Base-by-base conservation (phyloP, 2,113 vertebrate genomes). In the Dinomys branickii region DNA sequence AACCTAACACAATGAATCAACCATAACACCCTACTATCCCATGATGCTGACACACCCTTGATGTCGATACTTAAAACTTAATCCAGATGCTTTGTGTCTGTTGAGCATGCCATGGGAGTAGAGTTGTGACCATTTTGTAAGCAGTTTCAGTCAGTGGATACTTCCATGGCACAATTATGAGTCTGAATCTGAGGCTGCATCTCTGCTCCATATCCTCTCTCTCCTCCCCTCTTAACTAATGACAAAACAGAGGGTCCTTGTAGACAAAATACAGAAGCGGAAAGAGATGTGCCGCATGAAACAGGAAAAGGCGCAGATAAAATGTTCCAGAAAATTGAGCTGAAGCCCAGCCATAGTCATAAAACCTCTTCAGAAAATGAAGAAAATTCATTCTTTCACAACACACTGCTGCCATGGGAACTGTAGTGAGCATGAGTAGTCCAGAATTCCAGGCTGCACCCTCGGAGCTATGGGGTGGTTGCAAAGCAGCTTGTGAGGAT, bases 11-110 rank as follows among this genome's bases (percentile, higher is more conserved):
- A n/a, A n/a, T n/a, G n/a, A n/a, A n/a, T n/a, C n/a, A n/a, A n/a
- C n/a, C n/a, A n/a, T n/a, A n/a, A n/a, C n/a, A n/a, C n/a, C n/a
- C n/a, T n/a, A n/a, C 14, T 7, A 63, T 19, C 13, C 38, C 30
- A 69, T 59, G 54, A 3, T 16, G 0, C 14, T 77, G 4, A 7
- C 7, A 0, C 16, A 11, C 6, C 1, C 9, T 83, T 35, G 63
- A 26, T 65, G 19, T 59, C 5, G 24, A n/a, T 58, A 58, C 14
- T 4, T 50, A 38, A 56, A 80, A 58, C 50, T 35, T 63, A 47
- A 47, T n/a, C 4, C n/a, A n/a, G 52, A 17, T 75, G 33, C 24
- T 85, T 22, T 7, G 0, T 81, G 5, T n/a, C 38, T 52, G 12
- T 4, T 30, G 26, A 30, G 63, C 19, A 35, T 50, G 47, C 30